phyloP scores from a whole-genome alignment of 23 tunicate species.

The Halocynthia roretzi region DNA sequence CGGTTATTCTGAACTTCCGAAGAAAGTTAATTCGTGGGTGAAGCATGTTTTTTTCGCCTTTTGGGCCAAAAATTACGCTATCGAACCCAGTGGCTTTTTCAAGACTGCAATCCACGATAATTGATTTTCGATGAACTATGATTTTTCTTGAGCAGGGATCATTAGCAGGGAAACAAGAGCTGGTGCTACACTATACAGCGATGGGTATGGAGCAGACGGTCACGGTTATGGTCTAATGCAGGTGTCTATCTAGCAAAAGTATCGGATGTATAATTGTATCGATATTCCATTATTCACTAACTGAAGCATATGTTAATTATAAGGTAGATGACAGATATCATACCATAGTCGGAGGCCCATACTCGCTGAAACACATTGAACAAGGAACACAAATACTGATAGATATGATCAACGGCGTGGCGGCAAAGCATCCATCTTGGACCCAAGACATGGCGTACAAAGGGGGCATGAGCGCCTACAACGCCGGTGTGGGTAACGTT shows the following conservation, averaged over 20 bases:
- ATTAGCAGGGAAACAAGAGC: slow-evolving; percentile 94
- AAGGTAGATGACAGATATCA: slow-evolving; percentile 88
- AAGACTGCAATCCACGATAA: no score
- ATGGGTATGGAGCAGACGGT: slow-evolving; percentile 70
- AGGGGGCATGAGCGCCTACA: slow-evolving; percentile 93
- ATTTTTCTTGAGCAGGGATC: slow-evolving; percentile 24
- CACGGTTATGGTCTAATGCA: slow-evolving; percentile 95
- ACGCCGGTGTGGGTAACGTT: slow-evolving; percentile 83
- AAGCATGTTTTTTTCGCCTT: no score
- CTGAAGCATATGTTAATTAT: background rate
- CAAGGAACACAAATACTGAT: slow-evolving; percentile 89
- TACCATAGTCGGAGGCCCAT: slow-evolving; percentile 46
- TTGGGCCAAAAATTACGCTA: no score
- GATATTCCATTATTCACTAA: background rate
- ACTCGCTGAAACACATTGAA: slow-evolving; percentile 43
- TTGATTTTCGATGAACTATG: no score
- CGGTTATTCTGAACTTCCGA: no score
- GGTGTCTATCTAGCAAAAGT: slow-evolving; percentile 24
- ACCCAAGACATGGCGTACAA: slow-evolving; percentile 43
- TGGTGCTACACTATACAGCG: slow-evolving; percentile 46
- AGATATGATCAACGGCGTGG: slow-evolving; percentile 66
- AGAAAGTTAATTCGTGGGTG: no score
- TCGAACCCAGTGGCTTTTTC: no score
- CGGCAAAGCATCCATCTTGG: slow-evolving; percentile 52
- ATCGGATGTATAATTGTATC: background rate